Base-by-base conservation (phyloP, 2,113 vertebrate species). In the Steatornis caripensis region DNA sequence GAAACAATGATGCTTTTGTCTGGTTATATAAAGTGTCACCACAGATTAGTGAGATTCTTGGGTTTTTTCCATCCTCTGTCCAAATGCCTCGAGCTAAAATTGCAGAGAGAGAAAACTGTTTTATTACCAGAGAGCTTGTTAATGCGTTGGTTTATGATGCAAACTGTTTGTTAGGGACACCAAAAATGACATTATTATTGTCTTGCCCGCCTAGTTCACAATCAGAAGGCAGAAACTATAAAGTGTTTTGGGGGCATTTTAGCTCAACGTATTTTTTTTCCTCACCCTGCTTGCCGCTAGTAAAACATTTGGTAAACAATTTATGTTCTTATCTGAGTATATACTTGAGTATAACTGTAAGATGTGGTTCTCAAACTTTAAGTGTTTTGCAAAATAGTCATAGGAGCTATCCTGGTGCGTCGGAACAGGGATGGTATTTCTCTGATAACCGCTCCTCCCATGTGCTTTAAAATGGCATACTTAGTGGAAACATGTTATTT, bases 21-120 rank as follows among this genome's bases (percentile, higher is more conserved):
- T 77, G 74, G 58, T 97, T 96, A 65, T 72, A 19, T 96, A 94
- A 97, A 95, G 65, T 3, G 45, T 72, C 87, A 32, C 46, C 22
- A 3, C 20, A 26, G 82, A 83, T 91, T 86, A 94, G 84, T 46
- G 84, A 89, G 60, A 36, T 51, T 89, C 58, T 49, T 90, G 85
- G 30, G 0, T 2, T 64, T 93, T 89, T 93, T 85, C 70, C 41
- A 14, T 83, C 34, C 12, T 78, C 55, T 65, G 22, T 14, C 65
- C 62, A 74, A 87, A 90, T 72, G 58, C 66, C 54, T 22, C 57
- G 72, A 87, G 58, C 58, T 65, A 26, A 88, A 91, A 76, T 79
- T 89, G 34, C 54, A 30, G 49, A 14, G 34, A 45, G 21, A 27
- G 21, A 55, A 54, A 76, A 16, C 15, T 39, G 13, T 1, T 82